phyloP scores from a whole-genome alignment of 2,888 invertebrate genomes.

The Chrysolina oricalcia region DNA sequence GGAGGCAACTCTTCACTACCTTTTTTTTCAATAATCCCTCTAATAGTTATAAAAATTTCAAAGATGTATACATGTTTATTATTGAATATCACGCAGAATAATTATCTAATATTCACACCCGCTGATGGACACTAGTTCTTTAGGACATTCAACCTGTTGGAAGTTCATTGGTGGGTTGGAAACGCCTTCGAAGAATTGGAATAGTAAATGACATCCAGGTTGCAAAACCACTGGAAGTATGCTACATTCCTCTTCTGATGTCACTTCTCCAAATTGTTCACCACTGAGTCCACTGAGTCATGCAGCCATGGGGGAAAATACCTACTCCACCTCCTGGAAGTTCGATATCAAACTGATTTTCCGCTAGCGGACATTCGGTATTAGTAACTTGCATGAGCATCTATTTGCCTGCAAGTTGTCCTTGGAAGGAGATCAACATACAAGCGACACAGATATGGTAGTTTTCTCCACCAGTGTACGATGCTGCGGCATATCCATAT shows the following conservation, averaged over 20 bases:
- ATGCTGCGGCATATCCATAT: conserved; percentile 51
- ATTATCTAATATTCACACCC: conserved; percentile 34
- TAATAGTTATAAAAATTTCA: too few relatives aligned
- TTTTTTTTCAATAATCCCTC: too few relatives aligned
- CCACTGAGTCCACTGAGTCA: conserved; percentile 48
- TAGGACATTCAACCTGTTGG: conserved; percentile 49
- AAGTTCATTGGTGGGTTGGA: conserved; percentile 44
- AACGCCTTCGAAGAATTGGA: conserved; percentile 47
- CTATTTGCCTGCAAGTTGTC: conserved; percentile 44
- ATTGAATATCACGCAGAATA: background rate
- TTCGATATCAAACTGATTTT: conserved; percentile 53
- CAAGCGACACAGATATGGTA: conserved; percentile 47
- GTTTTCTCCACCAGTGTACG: conserved; percentile 49
- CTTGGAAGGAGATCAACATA: conserved; percentile 45
- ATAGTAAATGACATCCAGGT: conserved; percentile 47
- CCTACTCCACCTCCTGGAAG: conserved; percentile 53
- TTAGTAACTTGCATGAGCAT: conserved; percentile 44
- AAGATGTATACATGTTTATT: too few relatives aligned
- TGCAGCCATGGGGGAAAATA: conserved; percentile 35
- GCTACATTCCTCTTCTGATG: conserved; percentile 37
- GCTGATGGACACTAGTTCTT: conserved; percentile 37
- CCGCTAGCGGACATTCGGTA: conserved; percentile 36
- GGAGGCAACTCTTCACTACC: too few relatives aligned
- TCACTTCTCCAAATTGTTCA: conserved; percentile 40
- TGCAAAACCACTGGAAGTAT: conserved; percentile 42